Percentiles rank a stretch among this genome's conserved stretches.
These are phyloP conservation scores for Chaenodraco wilsoni DNA, from an alignment of 2,797 vertebrate species.

Conservation along the genomic window DNA sequence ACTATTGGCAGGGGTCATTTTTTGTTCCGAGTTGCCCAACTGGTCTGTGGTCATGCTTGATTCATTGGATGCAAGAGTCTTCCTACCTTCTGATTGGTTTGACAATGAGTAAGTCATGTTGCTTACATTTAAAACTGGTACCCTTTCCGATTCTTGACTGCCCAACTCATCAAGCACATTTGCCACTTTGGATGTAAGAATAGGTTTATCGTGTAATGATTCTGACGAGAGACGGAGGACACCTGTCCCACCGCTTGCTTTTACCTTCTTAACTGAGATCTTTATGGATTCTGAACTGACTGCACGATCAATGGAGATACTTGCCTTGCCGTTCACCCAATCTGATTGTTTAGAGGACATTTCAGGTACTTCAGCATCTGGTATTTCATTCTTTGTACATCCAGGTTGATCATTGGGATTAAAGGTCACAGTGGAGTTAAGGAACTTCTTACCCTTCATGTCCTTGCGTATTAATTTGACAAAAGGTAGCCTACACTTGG, in stretches of 20 bases:
- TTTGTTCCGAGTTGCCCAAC: constrained; percentile 21
- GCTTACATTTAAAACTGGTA: constrained; percentile 23
- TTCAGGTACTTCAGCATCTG: constrained; percentile 5
- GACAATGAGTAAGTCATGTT: constrained; percentile 3
- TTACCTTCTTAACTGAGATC: constrained; percentile 58
- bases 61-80: not conserved
- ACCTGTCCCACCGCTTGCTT: constrained; percentile 33
- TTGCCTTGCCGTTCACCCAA: not conserved
- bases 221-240: constrained; percentile 49
- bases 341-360: constrained; percentile 36
- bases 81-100: constrained; percentile 42
- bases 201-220: constrained; percentile 17
- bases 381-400: constrained; percentile 28
- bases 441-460: constrained; percentile 46
- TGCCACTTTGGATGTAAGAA: not conserved
- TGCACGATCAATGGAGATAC: constrained; percentile 8
- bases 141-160: constrained; percentile 16
- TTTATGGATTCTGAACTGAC: constrained; percentile 37
- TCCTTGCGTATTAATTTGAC: constrained; percentile 75
- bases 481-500: constrained; percentile 64
- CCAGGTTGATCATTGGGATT: constrained; percentile 20
- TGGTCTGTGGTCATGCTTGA: constrained; percentile 30
- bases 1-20: not conserved
- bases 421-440: constrained; percentile 34
- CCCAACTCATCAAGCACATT: constrained; percentile 9